Conservation (phyloP, 2,888 invertebrate species). For the Labia minor region DNA sequence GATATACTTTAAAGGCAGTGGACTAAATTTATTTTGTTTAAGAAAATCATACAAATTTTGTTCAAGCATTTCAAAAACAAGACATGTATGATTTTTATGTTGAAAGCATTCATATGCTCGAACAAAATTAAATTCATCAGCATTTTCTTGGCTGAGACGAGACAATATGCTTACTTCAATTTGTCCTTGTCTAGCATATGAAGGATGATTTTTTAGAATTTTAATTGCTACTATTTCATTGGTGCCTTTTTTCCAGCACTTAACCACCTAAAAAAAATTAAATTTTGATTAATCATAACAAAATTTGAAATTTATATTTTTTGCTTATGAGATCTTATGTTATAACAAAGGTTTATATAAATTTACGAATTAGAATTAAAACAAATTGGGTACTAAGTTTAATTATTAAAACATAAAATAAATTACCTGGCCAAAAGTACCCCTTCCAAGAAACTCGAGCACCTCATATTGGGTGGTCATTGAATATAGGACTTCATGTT, state of each 20-base stretch:
- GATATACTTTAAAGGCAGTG: constrained; percentile 94
- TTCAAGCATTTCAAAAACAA: constrained; percentile 99
- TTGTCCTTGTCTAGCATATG: constrained; percentile 99
- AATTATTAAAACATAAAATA: no score
- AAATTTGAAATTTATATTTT: neutral
- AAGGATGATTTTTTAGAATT: constrained; percentile 99
- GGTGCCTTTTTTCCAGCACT: constrained; percentile 99
- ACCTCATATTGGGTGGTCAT: constrained; percentile 94
- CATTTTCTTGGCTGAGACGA: constrained; percentile 90
- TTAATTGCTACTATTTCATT: constrained; percentile 99
- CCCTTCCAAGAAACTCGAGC: constrained; percentile 96
- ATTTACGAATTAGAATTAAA: no score
- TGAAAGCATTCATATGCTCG: constrained; percentile 99
- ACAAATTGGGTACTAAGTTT: no score
- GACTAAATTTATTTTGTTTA: constrained; percentile 99
- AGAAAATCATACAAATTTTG: constrained; percentile 99
- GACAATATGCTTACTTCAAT: constrained; percentile 97
- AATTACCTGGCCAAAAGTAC: constrained; percentile 80
- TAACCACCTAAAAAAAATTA: constrained; percentile 68
- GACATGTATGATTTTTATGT: constrained; percentile 98
- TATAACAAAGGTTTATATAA: neutral
- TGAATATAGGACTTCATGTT: constrained; percentile 94
- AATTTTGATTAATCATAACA: neutral
- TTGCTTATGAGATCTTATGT: neutral
- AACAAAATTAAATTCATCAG: constrained; percentile 99